A percentile compares a stretch with the other conserved stretches of the same genome.
These are phyloP conservation scores for Apodemia zela DNA, from an alignment of 2,888 invertebrate genomes.

Conservation along the genomic window DNA sequence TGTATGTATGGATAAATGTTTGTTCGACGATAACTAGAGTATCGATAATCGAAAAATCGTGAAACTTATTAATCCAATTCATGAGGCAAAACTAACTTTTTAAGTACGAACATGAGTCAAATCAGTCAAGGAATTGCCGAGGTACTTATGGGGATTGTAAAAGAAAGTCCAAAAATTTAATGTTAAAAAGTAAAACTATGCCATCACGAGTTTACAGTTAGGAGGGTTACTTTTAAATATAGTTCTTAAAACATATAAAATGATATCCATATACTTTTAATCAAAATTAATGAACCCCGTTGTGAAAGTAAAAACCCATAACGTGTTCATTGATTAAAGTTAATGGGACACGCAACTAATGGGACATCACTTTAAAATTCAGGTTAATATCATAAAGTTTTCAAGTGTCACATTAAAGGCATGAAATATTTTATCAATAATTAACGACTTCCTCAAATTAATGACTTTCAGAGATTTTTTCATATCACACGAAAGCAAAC, in stretches of 20 bases:
- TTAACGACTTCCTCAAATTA: not conserved
- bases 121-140: no score
- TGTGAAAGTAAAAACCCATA: not conserved
- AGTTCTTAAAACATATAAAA: not conserved
- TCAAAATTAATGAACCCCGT: not conserved
- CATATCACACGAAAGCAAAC: no score
- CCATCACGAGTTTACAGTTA: not conserved
- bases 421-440: not conserved
- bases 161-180: no score
- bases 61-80: no score
- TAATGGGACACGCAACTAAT: not conserved
- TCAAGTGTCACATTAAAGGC: slow-evolving; percentile 1
- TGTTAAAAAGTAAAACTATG: no score
- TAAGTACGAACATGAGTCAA: no score
- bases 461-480: not conserved
- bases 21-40: not conserved
- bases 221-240: not conserved
- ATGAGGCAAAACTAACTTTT: no score
- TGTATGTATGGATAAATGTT: no score
- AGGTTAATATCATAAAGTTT: not conserved
- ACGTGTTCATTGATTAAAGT: not conserved
- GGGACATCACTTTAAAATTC: not conserved
- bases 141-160: no score
- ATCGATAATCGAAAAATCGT: no score
- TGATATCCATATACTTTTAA: not conserved